These are phyloP conservation scores for Channa argus DNA, from an alignment of 2,113 vertebrate species.

Conservation along the genomic window DNA sequence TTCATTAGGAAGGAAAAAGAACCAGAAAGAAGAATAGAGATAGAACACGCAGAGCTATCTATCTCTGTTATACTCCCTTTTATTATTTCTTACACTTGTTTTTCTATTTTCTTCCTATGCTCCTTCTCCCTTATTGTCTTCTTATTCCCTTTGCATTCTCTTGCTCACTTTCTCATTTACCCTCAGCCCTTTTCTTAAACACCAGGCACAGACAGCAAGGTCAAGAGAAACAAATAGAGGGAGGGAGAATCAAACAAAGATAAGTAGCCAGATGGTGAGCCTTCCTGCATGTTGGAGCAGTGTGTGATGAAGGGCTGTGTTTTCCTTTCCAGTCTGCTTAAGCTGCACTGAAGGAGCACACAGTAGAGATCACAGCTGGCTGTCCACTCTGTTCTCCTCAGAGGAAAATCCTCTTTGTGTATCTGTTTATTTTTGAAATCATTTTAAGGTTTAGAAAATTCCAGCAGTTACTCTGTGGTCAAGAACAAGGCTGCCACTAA, in stretches of 20 bases:
- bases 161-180: constrained; percentile 11
- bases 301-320: constrained; percentile 46
- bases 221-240: constrained; percentile 27
- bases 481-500: neutral
- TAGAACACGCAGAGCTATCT: constrained; percentile 12
- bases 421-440: neutral
- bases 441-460: neutral
- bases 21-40: constrained; percentile 24
- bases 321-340: constrained; percentile 42
- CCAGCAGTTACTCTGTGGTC: neutral
- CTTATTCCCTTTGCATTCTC: neutral
- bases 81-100: constrained; percentile 6
- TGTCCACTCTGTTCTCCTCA: constrained; percentile 17
- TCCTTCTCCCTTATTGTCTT: neutral
- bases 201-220: constrained; percentile 32
- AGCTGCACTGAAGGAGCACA: constrained; percentile 24
- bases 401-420: constrained; percentile 7
- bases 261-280: constrained; percentile 51
- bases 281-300: constrained; percentile 33
- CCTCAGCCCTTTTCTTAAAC: constrained; percentile 43
- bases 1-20: constrained; percentile 49
- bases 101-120: neutral
- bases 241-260: constrained; percentile 29
- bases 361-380: constrained; percentile 63
- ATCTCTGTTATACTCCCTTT: neutral